A percentile compares a stretch with the other conserved stretches of the same genome.
Evolutionary conservation across 2,888 invertebrate genomes (phyloP).

Genomic region (Erebia aethiops): DNA sequence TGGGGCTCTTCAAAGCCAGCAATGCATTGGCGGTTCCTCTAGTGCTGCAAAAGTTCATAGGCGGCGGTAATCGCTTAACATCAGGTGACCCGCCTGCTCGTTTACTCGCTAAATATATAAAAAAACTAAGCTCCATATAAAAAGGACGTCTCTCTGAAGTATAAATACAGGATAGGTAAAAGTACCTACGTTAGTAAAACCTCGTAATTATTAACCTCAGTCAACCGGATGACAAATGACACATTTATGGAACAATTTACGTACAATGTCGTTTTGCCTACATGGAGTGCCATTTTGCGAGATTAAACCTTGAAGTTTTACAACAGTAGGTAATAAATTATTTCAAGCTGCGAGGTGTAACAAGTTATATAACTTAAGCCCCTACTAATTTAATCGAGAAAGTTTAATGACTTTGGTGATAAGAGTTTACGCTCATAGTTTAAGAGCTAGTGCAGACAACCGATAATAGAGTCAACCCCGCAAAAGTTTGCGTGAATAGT

Average conservation of each 20-base stretch:
- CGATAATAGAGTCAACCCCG: background rate
- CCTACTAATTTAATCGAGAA: constrained; percentile 23
- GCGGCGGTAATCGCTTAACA: too few species aligned
- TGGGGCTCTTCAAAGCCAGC: too few species aligned
- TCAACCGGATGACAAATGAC: too few species aligned
- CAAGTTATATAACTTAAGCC: constrained; percentile 16
- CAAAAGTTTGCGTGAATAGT: background rate
- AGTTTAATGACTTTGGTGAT: constrained; percentile 21
- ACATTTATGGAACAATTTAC: background rate
- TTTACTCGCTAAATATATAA: too few species aligned
- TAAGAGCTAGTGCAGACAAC: background rate
- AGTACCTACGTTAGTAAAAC: too few species aligned
- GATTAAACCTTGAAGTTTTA: constrained; percentile 12
- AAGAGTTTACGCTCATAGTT: background rate
- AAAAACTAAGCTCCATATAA: too few species aligned
- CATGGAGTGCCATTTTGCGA: constrained; percentile 2
- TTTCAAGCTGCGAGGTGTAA: constrained; percentile 15
- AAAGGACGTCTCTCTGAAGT: too few species aligned
- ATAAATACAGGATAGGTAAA: too few species aligned
- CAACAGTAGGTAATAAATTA: constrained; percentile 16
- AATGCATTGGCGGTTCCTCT: too few species aligned
- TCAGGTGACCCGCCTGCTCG: too few species aligned
- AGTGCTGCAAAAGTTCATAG: too few species aligned
- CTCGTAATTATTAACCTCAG: too few species aligned
- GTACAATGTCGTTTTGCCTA: background rate